These are phyloP conservation scores for Thymelicus acteon DNA, from an alignment of 2,888 invertebrate species.

Conservation along the genomic window DNA sequence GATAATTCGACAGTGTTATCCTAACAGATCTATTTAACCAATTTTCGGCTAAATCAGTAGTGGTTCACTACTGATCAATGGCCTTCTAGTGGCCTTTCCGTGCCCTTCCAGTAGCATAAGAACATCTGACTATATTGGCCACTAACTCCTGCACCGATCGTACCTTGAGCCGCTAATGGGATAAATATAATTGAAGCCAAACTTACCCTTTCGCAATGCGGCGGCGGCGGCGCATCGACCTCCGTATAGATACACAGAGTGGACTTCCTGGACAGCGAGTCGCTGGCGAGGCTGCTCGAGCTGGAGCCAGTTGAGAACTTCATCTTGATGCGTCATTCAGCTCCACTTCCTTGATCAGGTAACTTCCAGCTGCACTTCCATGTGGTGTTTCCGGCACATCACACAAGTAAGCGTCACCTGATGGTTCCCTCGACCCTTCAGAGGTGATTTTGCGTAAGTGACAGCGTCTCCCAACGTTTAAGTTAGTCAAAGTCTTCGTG, in stretches of 20 bases:
- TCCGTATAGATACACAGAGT: constrained; percentile 88
- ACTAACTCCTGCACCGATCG: too few relatives aligned
- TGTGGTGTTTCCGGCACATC: constrained; percentile 77
- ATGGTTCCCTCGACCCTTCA: constrained; percentile 22
- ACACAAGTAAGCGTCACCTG: constrained; percentile 64
- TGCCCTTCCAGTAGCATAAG: too few relatives aligned
- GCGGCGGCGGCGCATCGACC: constrained; percentile 73
- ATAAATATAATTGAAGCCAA: not conserved
- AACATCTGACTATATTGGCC: too few relatives aligned
- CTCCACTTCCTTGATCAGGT: constrained; percentile 59
- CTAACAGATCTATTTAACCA: too few relatives aligned
- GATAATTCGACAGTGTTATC: too few relatives aligned
- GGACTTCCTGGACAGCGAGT: constrained; percentile 87
- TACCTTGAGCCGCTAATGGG: too few relatives aligned
- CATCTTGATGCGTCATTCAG: constrained; percentile 71
- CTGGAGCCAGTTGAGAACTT: constrained; percentile 87
- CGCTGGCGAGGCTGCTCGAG: constrained; percentile 87
- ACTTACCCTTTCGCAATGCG: constrained; percentile 83
- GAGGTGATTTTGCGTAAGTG: constrained; percentile 55
- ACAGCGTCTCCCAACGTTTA: constrained; percentile 50
- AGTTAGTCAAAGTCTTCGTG: constrained; percentile 57
- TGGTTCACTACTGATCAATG: too few relatives aligned
- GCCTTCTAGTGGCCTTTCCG: too few relatives aligned
- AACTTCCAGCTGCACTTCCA: constrained; percentile 73
- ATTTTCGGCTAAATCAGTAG: too few relatives aligned